phyloP scores from a whole-genome alignment of 2,113 vertebrate genomes.

The rabbit (Oryctolagus cuniculus) region mOryCun1.1 NC_091449.1:21609501-21610000 shows the following conservation, averaged over 20 bases:
- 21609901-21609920: not conserved
- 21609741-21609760: not conserved
- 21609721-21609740: not conserved
- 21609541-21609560: conserved; percentile 25
- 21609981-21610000: not conserved
- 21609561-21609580: not conserved
- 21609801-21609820: not conserved
- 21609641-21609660: not conserved
- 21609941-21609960: no score
- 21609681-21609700: not conserved
- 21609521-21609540: not conserved
- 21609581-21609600: not conserved
- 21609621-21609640: no score
- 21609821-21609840: not conserved
- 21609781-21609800: no score
- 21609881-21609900: fast-evolving
- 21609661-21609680: not conserved
- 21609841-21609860: not conserved
- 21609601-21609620: not conserved
- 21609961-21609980: not conserved
- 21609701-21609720: not conserved
- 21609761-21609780: no score
- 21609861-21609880: not conserved
- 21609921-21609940: not conserved
- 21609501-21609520: conserved; percentile 33